Evolutionary conservation across 2,888 invertebrate species (phyloP), one percentile per base, ranked within the genome.

Genomic region (Gonocerus acuteangulatus): DNA sequence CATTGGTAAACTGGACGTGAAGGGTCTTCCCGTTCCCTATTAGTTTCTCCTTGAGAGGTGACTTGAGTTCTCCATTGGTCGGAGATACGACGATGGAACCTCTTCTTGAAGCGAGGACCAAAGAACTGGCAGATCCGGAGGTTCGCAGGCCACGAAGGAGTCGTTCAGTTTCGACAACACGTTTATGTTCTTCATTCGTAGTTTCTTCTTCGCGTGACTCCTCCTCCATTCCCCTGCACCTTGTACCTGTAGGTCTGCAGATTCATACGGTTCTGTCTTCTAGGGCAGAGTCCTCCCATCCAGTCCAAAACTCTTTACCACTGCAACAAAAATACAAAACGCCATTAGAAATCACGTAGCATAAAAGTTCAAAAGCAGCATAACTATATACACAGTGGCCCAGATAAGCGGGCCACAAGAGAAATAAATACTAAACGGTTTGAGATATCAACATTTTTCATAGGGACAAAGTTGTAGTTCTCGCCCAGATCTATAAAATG

Each of bases 11-110:
- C 61, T 65, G 51, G 16, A 62, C 57, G 21, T 65, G 61, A 18
- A 56, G 65, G 27, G 64, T 52, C 32, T 65, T 65, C 6, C 63
- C 63, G 48, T 63, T 63, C 6, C 57, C 44, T 45, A 62, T 58
- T 3, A 65, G 56, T 49, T 62, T 65, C 22, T 65, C 64, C 57
- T 59, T 47, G 57, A 60, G 62, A n/a, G 65, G 65, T 15, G 65
- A 49, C 48, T 65, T 62, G 58, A 61, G 42, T 21, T 56, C 63
- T 16, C 61, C 65, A 36, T 57, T 62, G n/a, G 66, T 64, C 11
- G 67, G 67, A 11, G 65, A 65, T 23, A 66, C 64, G 27, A 67
- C 67, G 36, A 67, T 56, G 21, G 64, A 64, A 15, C 66, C 65
- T 18, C 65, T 39, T 36, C 65, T 36, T 15, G 62, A 63, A 2